These are phyloP conservation scores for Hanleya hanleyi DNA, from an alignment of 2,888 invertebrate genomes.

Conservation along the genomic window DNA sequence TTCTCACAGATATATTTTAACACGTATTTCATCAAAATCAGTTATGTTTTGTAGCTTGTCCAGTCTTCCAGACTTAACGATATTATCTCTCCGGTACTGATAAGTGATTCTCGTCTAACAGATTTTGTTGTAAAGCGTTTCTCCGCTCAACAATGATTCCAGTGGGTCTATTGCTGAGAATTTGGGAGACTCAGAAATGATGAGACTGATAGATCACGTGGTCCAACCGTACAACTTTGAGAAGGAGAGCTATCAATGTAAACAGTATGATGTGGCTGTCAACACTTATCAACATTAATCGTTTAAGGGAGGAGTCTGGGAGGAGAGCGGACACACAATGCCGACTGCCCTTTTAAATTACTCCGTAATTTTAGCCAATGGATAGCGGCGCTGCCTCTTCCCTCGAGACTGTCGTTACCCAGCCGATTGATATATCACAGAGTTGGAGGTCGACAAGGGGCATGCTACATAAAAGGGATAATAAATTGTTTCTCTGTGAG, in stretches of 20 bases:
- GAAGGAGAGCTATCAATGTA: background rate
- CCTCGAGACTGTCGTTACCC: conserved; percentile 1
- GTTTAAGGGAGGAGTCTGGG: background rate
- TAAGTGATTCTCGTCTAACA: no score
- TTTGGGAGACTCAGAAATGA: no score
- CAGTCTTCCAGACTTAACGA: background rate
- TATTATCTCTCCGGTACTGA: no score
- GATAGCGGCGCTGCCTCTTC: background rate
- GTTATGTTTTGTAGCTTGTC: background rate
- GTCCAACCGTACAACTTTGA: background rate
- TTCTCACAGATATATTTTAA: no score
- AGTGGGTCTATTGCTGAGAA: no score
- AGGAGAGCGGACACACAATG: background rate
- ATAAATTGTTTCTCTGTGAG: conserved; percentile 5
- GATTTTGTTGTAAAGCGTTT: no score
- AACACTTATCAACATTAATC: conserved; percentile 1
- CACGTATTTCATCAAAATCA: background rate
- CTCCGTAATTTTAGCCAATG: background rate
- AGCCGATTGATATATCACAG: conserved; percentile 10
- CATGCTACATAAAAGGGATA: conserved; percentile 9
- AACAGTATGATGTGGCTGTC: conserved; percentile 5
- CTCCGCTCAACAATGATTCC: no score
- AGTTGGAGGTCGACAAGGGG: conserved; percentile 1
- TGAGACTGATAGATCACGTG: background rate
- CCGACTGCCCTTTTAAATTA: background rate